Evolutionary conservation across 2,797 vertebrate species (phyloP).

Genomic region (Characodon lateralis): DNA sequence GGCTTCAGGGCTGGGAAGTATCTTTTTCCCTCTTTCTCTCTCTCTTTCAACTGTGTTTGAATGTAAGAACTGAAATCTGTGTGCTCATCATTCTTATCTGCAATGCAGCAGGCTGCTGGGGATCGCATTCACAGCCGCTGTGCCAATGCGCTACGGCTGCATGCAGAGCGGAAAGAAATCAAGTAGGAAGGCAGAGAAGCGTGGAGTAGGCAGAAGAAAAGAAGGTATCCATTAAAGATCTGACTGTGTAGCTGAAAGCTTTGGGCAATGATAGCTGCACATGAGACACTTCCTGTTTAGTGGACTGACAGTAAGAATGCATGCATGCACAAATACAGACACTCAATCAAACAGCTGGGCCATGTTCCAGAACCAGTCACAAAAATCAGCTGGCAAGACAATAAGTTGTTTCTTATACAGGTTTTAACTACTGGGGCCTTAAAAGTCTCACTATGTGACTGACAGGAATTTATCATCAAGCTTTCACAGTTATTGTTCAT

Average conservation of each 20-base stretch:
- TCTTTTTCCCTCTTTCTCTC: neutral
- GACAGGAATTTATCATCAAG: constrained; percentile 16
- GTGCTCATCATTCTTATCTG: constrained; percentile 76
- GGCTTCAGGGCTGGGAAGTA: constrained; percentile 31
- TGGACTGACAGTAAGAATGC: constrained; percentile 12
- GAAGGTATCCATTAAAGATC: constrained; percentile 21
- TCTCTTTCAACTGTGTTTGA: constrained; percentile 60
- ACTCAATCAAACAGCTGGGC: constrained; percentile 37
- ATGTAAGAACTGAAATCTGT: constrained; percentile 65
- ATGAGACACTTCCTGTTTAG: constrained; percentile 58
- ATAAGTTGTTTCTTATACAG: constrained; percentile 49
- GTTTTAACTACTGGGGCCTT: constrained; percentile 37
- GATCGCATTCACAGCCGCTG: constrained; percentile 65
- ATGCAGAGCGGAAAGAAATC: constrained; percentile 31
- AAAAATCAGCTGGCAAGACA: constrained; percentile 38
- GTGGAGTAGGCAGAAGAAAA: constrained; percentile 15
- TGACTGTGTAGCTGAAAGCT: constrained; percentile 33
- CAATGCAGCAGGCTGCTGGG: constrained; percentile 79
- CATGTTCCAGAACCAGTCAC: constrained; percentile 40
- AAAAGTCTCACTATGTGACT: constrained; percentile 25
- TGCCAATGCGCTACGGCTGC: constrained; percentile 58
- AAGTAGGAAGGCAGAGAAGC: constrained; percentile 22
- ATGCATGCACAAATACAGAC: neutral
- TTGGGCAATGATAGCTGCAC: constrained; percentile 37
- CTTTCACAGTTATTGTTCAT: neutral